phyloP scores from a whole-genome alignment of 23 tunicate species.

The Aplidium turbinatum region DNA sequence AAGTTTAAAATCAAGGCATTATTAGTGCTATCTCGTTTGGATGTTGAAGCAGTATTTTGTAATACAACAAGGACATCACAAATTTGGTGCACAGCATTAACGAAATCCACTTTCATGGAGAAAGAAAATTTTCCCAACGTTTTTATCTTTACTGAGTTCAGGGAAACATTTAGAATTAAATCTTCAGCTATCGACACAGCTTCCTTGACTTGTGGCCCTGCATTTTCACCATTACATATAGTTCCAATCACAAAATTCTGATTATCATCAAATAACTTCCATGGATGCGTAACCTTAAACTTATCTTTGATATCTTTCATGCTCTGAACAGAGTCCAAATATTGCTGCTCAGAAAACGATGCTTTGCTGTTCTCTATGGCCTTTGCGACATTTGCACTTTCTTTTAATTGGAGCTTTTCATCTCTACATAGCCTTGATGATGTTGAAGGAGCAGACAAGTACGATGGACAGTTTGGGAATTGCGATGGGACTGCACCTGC shows the following conservation, averaged over 20 bases:
- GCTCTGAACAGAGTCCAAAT: not conserved
- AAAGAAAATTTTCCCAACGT: not conserved
- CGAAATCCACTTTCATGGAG: not conserved
- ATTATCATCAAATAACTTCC: slow-evolving; percentile 10
- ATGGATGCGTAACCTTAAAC: slow-evolving; percentile 1
- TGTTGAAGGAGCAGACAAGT: not conserved
- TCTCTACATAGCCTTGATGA: not conserved
- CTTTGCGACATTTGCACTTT: slow-evolving; percentile 1
- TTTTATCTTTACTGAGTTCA: slow-evolving; percentile 14
- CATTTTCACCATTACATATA: not conserved
- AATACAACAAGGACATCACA: not conserved
- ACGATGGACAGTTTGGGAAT: slow-evolving; percentile 25
- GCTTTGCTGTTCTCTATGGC: slow-evolving; percentile 19
- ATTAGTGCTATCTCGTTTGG: not conserved
- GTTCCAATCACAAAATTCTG: not conserved
- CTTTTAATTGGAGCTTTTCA: slow-evolving; percentile 11
- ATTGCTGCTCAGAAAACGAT: not conserved
- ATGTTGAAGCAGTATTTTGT: slow-evolving; percentile 5
- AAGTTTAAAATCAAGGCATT: not conserved
- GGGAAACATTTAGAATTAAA: slow-evolving; percentile 15
- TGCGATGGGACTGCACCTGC: slow-evolving; percentile 21
- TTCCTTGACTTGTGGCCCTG: not conserved
- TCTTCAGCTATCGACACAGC: slow-evolving; percentile 1
- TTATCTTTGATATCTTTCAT: slow-evolving; percentile 1
- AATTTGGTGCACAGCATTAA: not conserved